Evolutionary conservation across 2,113 vertebrate species (phyloP).

Genomic region (Raja brachyura): DNA sequence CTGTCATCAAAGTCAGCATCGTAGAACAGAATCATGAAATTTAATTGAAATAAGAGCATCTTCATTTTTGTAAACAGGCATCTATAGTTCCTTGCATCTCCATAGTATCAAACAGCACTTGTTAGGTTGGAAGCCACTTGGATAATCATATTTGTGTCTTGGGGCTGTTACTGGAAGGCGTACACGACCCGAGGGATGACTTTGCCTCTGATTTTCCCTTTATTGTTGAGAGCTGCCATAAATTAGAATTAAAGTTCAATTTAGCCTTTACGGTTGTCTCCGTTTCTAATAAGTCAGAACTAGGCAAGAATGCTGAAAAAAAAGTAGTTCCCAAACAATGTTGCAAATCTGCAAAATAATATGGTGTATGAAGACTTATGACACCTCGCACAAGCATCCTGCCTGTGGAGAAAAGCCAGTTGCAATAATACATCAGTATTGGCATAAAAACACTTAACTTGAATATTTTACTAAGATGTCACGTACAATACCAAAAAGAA

Average conservation of each 20-base stretch:
- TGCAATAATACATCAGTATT: constrained; percentile 13
- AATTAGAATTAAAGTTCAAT: neutral
- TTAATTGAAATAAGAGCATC: neutral
- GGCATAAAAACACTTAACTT: neutral
- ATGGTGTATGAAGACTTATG: neutral
- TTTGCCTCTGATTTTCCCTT: neutral
- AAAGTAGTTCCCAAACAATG: neutral
- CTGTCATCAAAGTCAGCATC: neutral
- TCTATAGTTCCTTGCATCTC: too few relatives aligned
- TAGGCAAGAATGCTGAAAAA: neutral
- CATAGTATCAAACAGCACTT: too few relatives aligned
- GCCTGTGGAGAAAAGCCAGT: constrained; percentile 33
- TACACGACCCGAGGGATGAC: neutral
- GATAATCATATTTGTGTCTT: neutral
- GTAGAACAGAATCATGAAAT: neutral
- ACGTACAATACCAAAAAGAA: constrained; percentile 24
- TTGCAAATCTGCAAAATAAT: neutral
- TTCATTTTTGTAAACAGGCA: too few relatives aligned
- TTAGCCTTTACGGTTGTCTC: neutral
- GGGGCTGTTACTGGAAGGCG: neutral
- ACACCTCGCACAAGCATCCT: constrained; percentile 3
- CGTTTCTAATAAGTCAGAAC: neutral
- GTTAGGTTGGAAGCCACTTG: neutral
- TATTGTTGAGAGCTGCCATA: neutral
- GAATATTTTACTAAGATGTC: constrained; percentile 33